Evolutionary conservation across 2,888 invertebrate species (phyloP), one percentile per base, ranked within the genome.

Genomic region (Lepidocyrtoides sp.): DNA sequence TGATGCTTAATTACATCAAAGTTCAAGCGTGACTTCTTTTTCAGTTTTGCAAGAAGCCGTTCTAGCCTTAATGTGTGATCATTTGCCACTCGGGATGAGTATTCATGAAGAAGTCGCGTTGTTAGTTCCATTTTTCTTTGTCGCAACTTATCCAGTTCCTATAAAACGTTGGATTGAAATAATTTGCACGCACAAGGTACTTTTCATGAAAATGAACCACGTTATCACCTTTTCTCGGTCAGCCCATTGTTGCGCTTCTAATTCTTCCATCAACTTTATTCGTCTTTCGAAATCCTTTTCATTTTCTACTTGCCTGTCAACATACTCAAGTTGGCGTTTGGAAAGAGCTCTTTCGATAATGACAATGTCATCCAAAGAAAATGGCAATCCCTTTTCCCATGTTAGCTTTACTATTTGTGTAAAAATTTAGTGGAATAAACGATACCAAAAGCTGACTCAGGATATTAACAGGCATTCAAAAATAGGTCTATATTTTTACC

Each of bases 181-280:
- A 23, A 36, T 36, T 2, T 36, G 36, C 7, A 36, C 7, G n/a
- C n/a, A n/a, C n/a, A n/a, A n/a, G n/a, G 7, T 36, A 36, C 7
- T 4, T 36, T 36, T 4, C 36, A 82, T 32, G 41, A 29, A 32
- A 23, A 29, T 63, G 63, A 54, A 32, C 8, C 54, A 44, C 8
- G 4, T 41, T 41, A 41, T 41, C 94, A 97, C 97, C 93, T 97
- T 96, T 95, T 98, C 98, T 91, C 98, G 96, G 84, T 97, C 97
- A 10, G 97, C 96, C 98, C 98, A 98, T 94, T 98, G 97, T 93
- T 98, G 97, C 91, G 97, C 96, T 95, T 98, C 98, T 93, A 98
- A 96, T n/a, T 97, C 97, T 77, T 96, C 96, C 92, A 98, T 96
- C 94, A 98, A 96, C n/a, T 95, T 95, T 14, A 96, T 96, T 2